Evolutionary conservation across 1,140 invertebrate species (phyloP), one percentile per base, ranked within the genome.

Genomic region (Bombus confusus): DNA sequence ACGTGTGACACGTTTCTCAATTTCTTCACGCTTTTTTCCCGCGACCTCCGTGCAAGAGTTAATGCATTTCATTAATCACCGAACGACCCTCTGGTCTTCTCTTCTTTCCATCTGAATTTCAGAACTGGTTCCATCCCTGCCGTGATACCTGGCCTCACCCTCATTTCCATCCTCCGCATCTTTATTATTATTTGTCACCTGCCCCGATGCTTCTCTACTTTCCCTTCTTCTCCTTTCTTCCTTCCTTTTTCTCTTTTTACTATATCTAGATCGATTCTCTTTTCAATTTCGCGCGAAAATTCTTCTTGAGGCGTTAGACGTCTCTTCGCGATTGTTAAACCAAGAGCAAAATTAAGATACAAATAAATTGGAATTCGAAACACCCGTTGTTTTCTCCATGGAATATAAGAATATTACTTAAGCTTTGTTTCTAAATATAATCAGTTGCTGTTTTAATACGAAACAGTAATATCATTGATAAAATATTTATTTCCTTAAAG

Each of bases 41-140:
- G 47, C 74, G n/a, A 52, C 57, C 64, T 31, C 34, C 66, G n/a
- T 22, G 52, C 79, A 87, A 39, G 79, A 85, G 88, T 90, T 90
- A 90, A 90, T 90, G 86, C 86, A 89, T 90, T 90, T 94, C 81
- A 92, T 86, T 86, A 95, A 92, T 86, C 92, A 93, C 92, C 87
- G 91, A 88, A 91, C 88, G 75, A 83, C 69, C 79, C 59, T 80
- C 57, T 57, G 52, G 64, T 47, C 62, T 79, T 57, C 72, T 68
- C 72, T 71, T 78, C 10, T 34, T 76, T 69, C 41, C 41, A 31
- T 66, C 62, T 72, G 41, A 28, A 41, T 87, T 57, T 41, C 78
- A 52, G 6, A 10, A 75, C 28, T 25, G 25, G 28, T 22, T 31
- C 15, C 13, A n/a, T 43, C 1, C 15, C n/a, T 8, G 28, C 71